Base-by-base conservation (phyloP, 2,888 invertebrate genomes). In the Drosophila birchii region DNA sequence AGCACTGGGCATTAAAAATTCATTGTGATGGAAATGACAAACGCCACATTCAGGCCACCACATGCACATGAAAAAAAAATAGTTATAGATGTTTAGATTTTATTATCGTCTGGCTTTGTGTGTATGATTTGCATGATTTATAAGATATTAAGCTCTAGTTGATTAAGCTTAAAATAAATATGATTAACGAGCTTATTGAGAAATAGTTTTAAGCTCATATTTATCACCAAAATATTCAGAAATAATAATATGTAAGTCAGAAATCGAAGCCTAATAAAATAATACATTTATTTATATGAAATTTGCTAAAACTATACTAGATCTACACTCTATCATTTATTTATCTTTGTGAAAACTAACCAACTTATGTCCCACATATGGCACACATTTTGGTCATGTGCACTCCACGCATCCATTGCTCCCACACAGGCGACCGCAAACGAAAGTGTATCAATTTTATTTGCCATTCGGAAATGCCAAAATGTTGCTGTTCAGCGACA, bases 381-480 rank as follows among this genome's bases (percentile, higher is more conserved):
- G 5, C 12, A 11, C 3, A 26, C 14, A 32, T 44, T 66, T 66
- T 23, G 20, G 32, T 5, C 7, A 14, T 38, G 64, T 62, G 63
- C 51, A 53, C 49, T 38, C 36, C 34, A 29, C 5, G 11, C 26
- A 45, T 43, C 51, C 39, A 49, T 45, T 38, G 45, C 26, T 53
- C 53, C 53, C 39, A 55, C 68, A 41, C 62, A 34, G 51, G 41
- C 78, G 45, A 62, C 51, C 55, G 45, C 56, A 69, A 61, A 59
- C 55, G 58, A 59, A 68, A 78, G 78, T 73, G 76, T 76, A 78
- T 64, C 67, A 76, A 55, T 73, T 76, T 64, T 68, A 73, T 76
- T 76, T 73, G 69, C 73, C 67, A 75, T 71, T 76, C 72, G 55
- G 61, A 79, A 71, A 76, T 80, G 81, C 64, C 76, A 74, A 80